These are phyloP conservation scores for Drosophila heteroneura DNA, from an alignment of 2,888 invertebrate genomes.

Conservation along the genomic window DNA sequence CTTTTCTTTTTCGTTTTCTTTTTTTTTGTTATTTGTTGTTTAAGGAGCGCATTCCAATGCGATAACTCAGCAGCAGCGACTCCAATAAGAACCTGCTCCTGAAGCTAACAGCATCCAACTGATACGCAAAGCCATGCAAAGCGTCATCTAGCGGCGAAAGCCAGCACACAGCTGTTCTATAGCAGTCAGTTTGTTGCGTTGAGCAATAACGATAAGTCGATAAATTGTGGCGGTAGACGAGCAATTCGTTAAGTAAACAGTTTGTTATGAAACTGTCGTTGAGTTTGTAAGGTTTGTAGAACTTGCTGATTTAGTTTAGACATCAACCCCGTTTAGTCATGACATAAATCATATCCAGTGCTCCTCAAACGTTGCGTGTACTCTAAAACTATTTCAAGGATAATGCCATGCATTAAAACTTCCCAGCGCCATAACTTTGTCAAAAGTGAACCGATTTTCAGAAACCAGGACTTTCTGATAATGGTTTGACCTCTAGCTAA, in stretches of 20 bases:
- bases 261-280: not conserved
- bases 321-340: not conserved
- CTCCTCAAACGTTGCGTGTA: not conserved
- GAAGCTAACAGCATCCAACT: constrained; percentile 61
- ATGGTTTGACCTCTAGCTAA: not conserved
- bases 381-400: constrained; percentile 1
- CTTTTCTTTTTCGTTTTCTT: not conserved
- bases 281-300: not conserved
- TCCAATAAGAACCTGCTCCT: constrained; percentile 62
- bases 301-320: not conserved
- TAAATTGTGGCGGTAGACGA: constrained; percentile 17
- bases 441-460: not conserved
- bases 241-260: constrained; percentile 1
- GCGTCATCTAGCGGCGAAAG: constrained; percentile 33
- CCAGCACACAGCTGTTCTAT: not conserved
- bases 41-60: constrained; percentile 67
- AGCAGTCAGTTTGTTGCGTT: constrained; percentile 12
- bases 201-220: constrained; percentile 15
- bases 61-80: constrained; percentile 61
- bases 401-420: not conserved
- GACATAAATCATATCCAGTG: constrained; percentile 1
- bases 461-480: not conserved
- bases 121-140: constrained; percentile 19
- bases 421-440: not conserved
- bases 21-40: constrained; percentile 39